These are phyloP conservation scores for Acromyrmex echinatior DNA, from an alignment of 1,140 invertebrate species.

Conservation along the genomic window DNA sequence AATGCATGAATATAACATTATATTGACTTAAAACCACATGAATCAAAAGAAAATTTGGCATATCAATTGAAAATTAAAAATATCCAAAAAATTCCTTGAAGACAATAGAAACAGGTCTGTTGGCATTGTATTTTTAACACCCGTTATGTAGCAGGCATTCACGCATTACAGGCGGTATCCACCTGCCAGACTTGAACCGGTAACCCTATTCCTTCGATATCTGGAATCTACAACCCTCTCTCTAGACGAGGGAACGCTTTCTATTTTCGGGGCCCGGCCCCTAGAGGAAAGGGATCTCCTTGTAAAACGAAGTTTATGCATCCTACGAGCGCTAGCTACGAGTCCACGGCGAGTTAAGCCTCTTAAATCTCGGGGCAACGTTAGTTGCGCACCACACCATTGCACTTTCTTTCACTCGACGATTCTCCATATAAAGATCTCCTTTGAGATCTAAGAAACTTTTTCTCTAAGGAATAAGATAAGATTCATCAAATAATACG, in stretches of 20 bases:
- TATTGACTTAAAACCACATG: background rate
- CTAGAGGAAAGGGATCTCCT: slow-evolving; percentile 66
- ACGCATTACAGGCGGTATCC: slow-evolving; percentile 71
- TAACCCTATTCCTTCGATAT: slow-evolving; percentile 78
- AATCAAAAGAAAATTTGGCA: background rate
- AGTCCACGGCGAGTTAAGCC: slow-evolving; percentile 62
- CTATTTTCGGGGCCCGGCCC: slow-evolving; percentile 70
- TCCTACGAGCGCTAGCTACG: slow-evolving; percentile 47
- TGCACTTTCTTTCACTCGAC: slow-evolving; percentile 55
- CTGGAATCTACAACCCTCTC: slow-evolving; percentile 76
- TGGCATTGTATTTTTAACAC: slow-evolving; percentile 69
- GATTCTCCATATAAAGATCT: slow-evolving; percentile 65
- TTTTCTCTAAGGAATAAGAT: slow-evolving; percentile 41
- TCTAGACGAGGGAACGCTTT: slow-evolving; percentile 68
- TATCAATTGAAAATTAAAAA: background rate
- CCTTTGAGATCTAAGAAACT: slow-evolving; percentile 53
- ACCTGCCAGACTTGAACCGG: slow-evolving; percentile 76
- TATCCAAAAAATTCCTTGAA: background rate
- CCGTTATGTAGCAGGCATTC: slow-evolving; percentile 69
- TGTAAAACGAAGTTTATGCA: slow-evolving; percentile 71
- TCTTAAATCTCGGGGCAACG: slow-evolving; percentile 73
- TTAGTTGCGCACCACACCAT: slow-evolving; percentile 51
- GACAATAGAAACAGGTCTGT: background rate
- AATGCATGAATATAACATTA: background rate
- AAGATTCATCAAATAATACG: slow-evolving; percentile 43